phyloP scores from a whole-genome alignment of 2,113 vertebrate species.

The Phoenicopterus ruber region DNA sequence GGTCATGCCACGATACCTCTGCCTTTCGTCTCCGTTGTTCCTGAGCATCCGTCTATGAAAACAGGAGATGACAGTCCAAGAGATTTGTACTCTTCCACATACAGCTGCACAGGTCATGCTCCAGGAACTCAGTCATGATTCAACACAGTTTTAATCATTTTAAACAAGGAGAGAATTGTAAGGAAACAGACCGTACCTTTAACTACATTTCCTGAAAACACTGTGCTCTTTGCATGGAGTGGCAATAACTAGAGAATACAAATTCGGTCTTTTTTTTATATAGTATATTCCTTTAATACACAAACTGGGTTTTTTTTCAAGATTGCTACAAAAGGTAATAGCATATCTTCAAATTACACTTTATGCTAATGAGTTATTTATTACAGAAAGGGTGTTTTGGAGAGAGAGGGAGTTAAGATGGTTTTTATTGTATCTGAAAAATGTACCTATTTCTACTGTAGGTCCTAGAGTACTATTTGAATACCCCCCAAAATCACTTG shows the following conservation, averaged over 20 bases:
- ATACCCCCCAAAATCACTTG: not conserved
- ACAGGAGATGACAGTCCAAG: not conserved
- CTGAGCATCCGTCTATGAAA: not conserved
- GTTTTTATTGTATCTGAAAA: not conserved
- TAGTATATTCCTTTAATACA: not conserved
- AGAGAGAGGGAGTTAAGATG: not conserved
- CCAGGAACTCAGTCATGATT: not conserved
- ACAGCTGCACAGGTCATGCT: not conserved
- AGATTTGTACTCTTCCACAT: not conserved
- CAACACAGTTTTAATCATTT: not conserved
- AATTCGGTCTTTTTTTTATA: not conserved
- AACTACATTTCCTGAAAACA: not conserved
- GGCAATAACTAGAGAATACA: not conserved
- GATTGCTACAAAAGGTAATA: not conserved
- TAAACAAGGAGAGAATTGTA: not conserved
- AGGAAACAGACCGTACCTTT: not conserved
- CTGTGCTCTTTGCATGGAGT: not conserved
- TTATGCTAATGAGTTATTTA: not conserved
- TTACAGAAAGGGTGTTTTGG: not conserved
- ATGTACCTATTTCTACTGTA: not conserved
- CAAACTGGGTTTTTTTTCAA: not conserved
- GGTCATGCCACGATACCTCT: not conserved
- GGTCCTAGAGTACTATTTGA: not conserved
- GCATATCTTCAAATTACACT: not conserved
- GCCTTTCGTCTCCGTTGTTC: fast-evolving